Conservation (phyloP, 2,113 vertebrate genomes). For the Apteryx owenii region DNA sequence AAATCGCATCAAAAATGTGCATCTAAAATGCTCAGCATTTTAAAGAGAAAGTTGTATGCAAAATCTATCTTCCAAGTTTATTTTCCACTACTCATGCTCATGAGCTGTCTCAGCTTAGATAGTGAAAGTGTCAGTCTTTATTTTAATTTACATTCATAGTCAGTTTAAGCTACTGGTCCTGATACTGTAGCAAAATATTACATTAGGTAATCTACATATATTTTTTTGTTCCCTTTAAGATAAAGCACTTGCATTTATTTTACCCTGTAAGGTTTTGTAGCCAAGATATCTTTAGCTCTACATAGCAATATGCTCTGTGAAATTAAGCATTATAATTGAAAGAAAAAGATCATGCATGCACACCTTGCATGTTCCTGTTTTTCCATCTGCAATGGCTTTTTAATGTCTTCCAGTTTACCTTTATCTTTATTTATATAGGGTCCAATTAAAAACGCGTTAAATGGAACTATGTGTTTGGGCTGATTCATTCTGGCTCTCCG, state of each 20-base stretch:
- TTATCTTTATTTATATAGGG: constrained; percentile 80
- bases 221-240: neutral
- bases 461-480: constrained; percentile 73
- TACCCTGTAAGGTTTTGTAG: neutral
- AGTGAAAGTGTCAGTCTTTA: neutral
- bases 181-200: neutral
- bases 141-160: neutral
- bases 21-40: neutral
- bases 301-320: neutral
- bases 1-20: neutral
- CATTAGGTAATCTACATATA: neutral
- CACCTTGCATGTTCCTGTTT: constrained; percentile 76
- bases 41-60: neutral
- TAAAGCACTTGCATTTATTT: neutral
- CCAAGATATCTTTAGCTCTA: neutral
- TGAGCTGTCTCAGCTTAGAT: neutral
- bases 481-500: constrained; percentile 84
- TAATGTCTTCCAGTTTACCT: constrained; percentile 80
- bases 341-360: constrained; percentile 47
- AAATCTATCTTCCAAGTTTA: neutral
- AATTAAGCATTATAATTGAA: neutral
- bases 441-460: constrained; percentile 82
- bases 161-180: neutral
- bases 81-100: neutral
- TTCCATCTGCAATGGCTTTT: constrained; percentile 68